Base-by-base conservation (phyloP, 2,888 invertebrate species). In the Heteromurus nitidus region DNA sequence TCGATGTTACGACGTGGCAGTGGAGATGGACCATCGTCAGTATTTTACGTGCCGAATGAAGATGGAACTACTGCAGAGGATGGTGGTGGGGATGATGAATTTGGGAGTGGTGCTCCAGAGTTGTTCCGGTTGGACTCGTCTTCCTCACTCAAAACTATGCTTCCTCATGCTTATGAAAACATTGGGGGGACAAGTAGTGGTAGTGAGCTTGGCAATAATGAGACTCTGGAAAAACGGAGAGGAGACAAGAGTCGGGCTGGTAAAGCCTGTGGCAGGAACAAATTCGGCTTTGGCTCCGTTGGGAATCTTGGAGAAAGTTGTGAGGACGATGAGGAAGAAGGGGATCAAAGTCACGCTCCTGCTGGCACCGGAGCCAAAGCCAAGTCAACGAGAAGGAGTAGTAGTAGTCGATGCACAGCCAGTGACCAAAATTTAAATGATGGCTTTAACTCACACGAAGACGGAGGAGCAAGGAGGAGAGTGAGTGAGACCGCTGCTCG, bases 361-460 rank as follows among this genome's bases (percentile, higher is more conserved):
- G 31, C 65, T 75, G 67, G 68, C 55, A 68, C 30, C 36, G 75
- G 67, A 67, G 76, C 76, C 68, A 76, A 68, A 68, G 76, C 22
- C 53, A 76, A 76, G 68, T 76, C 76, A 76, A 55, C 65, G 31
- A 76, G 53, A 31, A 9, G 47, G 20, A 62, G 74, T 53, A 24
- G 36, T 22, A 64, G 74, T 53, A 47, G 74, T 26, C 30, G 53
- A 77, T 60, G 77, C 53, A 68, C 77, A 31, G 77, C 64, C 24
- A 77, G 77, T 77, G 80, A 80, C 60, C 73, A 80, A 80, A 80
- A 80, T 80, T 73, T 80, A 74, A 74, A 80, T 80, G 80, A 67
- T 65, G 72, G 80, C 68, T 76, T 76, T 76, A 76, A 55, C 44
- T 50, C 53, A 18, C 69, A 55, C 9, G 36, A 31, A 50, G 69